Conservation (phyloP, 2,797 vertebrate species). For the Iguana delicatissima region DNA sequence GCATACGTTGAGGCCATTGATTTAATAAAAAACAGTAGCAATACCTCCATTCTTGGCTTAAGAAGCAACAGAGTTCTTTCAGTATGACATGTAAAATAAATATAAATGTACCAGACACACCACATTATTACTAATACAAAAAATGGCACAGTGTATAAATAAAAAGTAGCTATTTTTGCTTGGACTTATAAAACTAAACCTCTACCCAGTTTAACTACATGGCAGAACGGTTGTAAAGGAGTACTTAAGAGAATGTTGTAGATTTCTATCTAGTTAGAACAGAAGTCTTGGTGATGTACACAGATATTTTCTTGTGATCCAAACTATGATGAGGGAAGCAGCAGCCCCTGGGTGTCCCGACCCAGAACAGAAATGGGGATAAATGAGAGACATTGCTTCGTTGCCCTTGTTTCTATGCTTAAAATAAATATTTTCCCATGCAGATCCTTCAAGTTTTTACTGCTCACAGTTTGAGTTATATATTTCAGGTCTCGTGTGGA, state of each 20-base stretch:
- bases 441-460: background rate
- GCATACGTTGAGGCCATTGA: background rate
- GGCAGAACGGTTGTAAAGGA: background rate
- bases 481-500: background rate
- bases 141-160: slow-evolving; percentile 45
- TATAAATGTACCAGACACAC: slow-evolving; percentile 63
- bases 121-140: slow-evolving; percentile 56
- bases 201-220: background rate
- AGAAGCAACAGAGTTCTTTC: slow-evolving; percentile 23
- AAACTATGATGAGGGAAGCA: background rate
- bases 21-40: slow-evolving; percentile 29
- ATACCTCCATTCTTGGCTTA: slow-evolving; percentile 9
- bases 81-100: slow-evolving; percentile 50
- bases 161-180: slow-evolving; percentile 27
- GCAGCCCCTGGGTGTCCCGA: background rate
- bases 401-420: background rate
- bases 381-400: background rate
- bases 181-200: background rate
- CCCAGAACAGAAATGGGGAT: background rate
- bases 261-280: background rate
- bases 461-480: background rate
- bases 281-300: background rate
- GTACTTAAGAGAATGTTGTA: slow-evolving; percentile 1
- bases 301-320: background rate
- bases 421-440: background rate